A percentile compares a stretch with the other conserved stretches of the same genome.
phyloP scores from a whole-genome alignment of 1,140 invertebrate species.

The Diabrotica virgifera region DNA sequence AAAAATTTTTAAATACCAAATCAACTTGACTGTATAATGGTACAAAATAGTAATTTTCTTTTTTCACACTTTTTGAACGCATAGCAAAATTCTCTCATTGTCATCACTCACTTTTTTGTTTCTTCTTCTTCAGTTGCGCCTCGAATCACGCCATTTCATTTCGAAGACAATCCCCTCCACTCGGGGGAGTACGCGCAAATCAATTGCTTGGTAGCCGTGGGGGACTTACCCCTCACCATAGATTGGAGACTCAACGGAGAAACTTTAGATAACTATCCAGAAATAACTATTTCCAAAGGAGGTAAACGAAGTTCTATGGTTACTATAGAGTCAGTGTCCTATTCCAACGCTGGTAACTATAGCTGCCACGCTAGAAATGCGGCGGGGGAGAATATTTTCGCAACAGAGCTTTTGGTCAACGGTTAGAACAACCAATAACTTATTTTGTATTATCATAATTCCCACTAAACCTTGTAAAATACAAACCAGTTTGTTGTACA shows the following conservation, averaged over 20 bases:
- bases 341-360: constrained; percentile 72
- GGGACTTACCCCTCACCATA: constrained; percentile 65
- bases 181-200: constrained; percentile 71
- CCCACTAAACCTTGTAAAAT: too few relatives aligned
- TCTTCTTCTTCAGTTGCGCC: constrained; percentile 55
- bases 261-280: constrained; percentile 48
- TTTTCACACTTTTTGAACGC: constrained; percentile 20
- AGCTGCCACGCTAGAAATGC: constrained; percentile 74
- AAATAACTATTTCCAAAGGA: constrained; percentile 51
- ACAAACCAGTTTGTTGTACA: too few relatives aligned
- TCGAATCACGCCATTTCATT: constrained; percentile 66
- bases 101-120: background rate
- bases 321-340: constrained; percentile 70
- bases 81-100: background rate
- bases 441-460: too few relatives aligned
- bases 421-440: constrained; percentile 46
- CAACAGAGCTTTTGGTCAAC: constrained; percentile 64
- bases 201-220: constrained; percentile 69
- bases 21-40: too few relatives aligned
- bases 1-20: too few relatives aligned
- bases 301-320: constrained; percentile 50
- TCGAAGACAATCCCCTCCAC: constrained; percentile 64
- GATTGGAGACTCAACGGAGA: constrained; percentile 64
- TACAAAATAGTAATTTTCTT: too few relatives aligned
- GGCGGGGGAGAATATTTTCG: constrained; percentile 68